Evolutionary conservation across 2,888 invertebrate genomes (phyloP).

Genomic region (Tigriopus californicus): DNA sequence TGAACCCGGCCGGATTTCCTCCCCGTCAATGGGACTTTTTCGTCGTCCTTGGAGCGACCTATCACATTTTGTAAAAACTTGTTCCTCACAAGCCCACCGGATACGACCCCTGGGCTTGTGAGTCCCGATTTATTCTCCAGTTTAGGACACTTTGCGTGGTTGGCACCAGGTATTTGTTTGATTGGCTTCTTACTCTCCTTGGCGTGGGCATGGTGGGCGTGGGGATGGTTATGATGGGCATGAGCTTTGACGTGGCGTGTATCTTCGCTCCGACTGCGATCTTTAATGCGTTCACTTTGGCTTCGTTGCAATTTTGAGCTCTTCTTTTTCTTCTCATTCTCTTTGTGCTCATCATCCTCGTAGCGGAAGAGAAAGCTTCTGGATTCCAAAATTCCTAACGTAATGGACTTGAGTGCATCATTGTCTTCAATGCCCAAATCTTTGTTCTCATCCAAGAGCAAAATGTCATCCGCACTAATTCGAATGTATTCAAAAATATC

Average conservation of each 20-base stretch:
- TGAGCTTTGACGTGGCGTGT: background rate
- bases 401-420: constrained; percentile 15
- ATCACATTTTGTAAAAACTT: constrained; percentile 2
- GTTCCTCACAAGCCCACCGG: background rate
- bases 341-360: constrained; percentile 8
- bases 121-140: background rate
- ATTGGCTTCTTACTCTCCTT: background rate
- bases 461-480: constrained; percentile 8
- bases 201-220: background rate
- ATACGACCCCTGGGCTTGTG: background rate
- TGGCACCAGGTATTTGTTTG: background rate
- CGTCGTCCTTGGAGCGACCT: constrained; percentile 12
- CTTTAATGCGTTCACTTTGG: constrained; percentile 13
- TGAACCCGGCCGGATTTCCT: background rate
- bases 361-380: constrained; percentile 15
- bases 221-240: background rate
- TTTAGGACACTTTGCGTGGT: background rate
- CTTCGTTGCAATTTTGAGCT: constrained; percentile 7
- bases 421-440: background rate
- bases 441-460: constrained; percentile 10
- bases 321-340: background rate
- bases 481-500: constrained; percentile 15
- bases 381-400: constrained; percentile 13
- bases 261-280: constrained; percentile 1
- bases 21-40: background rate